Conservation (phyloP, 2,113 vertebrate species). For the Microcebus griseorufus region DNA sequence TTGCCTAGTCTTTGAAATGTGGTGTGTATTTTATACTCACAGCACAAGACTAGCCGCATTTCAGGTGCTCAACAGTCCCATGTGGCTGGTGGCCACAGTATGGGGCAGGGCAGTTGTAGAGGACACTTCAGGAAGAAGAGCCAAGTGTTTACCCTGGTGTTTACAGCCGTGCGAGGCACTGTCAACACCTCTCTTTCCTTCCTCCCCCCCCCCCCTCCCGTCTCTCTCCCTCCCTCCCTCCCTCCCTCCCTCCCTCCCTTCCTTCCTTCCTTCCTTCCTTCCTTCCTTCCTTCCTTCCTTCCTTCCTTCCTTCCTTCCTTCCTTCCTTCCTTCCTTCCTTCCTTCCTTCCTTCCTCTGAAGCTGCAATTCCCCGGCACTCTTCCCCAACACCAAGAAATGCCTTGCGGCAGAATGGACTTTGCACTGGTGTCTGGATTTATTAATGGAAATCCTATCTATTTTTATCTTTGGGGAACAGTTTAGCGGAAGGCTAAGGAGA, state of each 20-base stretch:
- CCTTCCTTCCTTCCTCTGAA: background rate
- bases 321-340: background rate
- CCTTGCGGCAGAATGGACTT: background rate
- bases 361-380: background rate
- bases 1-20: background rate
- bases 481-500: background rate
- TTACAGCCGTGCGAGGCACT: background rate
- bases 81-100: no score
- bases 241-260: rapidly evolving
- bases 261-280: background rate
- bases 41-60: background rate
- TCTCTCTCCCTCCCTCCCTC: background rate
- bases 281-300: background rate
- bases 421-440: background rate
- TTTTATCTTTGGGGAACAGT: background rate
- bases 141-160: background rate
- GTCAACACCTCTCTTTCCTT: background rate
- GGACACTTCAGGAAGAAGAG: background rate
- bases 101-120: background rate
- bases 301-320: rapidly evolving
- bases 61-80: background rate
- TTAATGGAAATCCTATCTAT: background rate
- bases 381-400: background rate
- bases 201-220: no score
- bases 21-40: background rate